phyloP scores from a whole-genome alignment of 1,140 invertebrate species.

The Pomacea maculata region DNA sequence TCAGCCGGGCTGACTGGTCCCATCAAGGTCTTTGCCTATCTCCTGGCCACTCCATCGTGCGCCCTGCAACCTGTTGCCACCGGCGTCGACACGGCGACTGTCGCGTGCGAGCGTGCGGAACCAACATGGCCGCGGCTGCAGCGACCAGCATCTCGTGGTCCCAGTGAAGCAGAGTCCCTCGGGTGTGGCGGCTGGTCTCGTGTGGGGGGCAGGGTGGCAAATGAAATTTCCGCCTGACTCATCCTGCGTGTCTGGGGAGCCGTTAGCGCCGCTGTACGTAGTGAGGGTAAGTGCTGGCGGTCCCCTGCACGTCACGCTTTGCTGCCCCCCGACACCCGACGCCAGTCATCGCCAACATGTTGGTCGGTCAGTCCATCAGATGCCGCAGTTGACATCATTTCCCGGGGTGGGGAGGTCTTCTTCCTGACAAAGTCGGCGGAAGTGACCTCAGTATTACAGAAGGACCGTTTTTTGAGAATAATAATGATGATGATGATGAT shows the following conservation, averaged over 20 bases:
- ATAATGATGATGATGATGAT: neutral
- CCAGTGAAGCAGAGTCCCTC: neutral
- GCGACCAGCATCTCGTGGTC: too few species aligned
- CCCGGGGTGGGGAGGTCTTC: too few species aligned
- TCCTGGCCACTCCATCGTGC: neutral
- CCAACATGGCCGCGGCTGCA: too few species aligned
- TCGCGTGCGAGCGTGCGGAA: too few species aligned
- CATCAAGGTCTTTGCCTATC: neutral
- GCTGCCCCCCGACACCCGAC: too few species aligned
- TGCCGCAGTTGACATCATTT: neutral
- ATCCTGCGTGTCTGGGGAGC: neutral
- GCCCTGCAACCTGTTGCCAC: too few species aligned
- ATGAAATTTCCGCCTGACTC: neutral
- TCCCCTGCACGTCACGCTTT: neutral
- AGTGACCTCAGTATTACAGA: too few species aligned
- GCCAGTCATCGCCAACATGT: neutral
- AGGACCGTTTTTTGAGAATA: too few species aligned
- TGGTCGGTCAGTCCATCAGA: neutral
- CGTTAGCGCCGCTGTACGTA: neutral
- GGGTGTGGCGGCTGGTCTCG: neutral
- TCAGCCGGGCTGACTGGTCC: too few species aligned
- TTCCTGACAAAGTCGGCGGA: too few species aligned
- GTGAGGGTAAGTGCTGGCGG: neutral
- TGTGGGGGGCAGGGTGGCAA: neutral
- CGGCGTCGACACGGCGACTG: too few species aligned